A percentile compares a stretch with the other conserved stretches of the same genome.
These are phyloP conservation scores for Eulimnadia texana DNA, from an alignment of 1,140 invertebrate species.

Conservation along the genomic window DNA sequence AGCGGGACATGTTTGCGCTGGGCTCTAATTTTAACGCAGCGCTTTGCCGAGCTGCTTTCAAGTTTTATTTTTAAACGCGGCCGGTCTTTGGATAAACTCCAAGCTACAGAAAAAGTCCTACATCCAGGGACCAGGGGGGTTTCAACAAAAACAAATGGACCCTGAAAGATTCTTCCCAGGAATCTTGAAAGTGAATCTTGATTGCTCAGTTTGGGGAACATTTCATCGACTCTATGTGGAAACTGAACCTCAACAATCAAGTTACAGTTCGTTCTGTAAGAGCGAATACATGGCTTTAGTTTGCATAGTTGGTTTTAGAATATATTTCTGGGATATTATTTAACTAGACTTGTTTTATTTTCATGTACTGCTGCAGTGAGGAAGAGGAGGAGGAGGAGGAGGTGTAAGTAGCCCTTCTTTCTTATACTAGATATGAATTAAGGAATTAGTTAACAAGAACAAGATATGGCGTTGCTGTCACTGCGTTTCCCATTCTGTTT, in stretches of 20 bases:
- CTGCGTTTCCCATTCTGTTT: background rate
- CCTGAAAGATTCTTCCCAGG: no score
- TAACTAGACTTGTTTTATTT: background rate
- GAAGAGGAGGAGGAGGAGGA: slow-evolving; percentile 22
- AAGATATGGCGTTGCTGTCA: background rate
- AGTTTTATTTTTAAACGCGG: background rate
- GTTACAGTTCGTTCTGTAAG: no score
- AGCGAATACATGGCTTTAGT: no score
- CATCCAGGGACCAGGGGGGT: no score
- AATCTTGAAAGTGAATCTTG: no score
- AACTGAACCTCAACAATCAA: no score
- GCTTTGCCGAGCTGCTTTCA: background rate
- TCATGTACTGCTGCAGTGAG: slow-evolving; percentile 17
- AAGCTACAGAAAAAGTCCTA: no score
- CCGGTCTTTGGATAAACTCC: background rate
- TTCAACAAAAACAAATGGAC: no score
- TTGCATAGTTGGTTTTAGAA: no score
- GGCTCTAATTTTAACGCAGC: background rate
- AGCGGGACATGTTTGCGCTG: background rate
- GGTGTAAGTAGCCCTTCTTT: slow-evolving; percentile 19
- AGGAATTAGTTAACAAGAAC: background rate
- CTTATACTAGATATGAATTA: background rate
- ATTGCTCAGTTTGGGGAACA: no score
- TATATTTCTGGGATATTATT: background rate
- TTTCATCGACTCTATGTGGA: no score